These are phyloP conservation scores for Acanthurus tractus DNA, from an alignment of 2,797 vertebrate genomes.

Conservation along the genomic window DNA sequence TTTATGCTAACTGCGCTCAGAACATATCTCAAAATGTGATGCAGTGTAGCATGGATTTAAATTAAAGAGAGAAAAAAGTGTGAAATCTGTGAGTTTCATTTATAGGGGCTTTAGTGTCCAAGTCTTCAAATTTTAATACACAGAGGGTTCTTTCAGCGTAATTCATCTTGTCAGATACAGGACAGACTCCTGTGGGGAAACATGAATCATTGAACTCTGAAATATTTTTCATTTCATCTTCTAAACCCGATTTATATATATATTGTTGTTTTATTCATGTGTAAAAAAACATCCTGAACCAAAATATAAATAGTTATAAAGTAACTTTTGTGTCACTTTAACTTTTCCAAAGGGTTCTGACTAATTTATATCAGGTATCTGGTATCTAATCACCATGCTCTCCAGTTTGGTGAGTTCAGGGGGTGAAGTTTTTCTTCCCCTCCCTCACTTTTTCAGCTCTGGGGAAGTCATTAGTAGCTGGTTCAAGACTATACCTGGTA, in stretches of 20 bases:
- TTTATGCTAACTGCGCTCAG: background rate
- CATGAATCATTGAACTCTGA: background rate
- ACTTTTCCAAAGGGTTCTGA: slow-evolving; percentile 19
- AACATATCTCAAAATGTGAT: background rate
- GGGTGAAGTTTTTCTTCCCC: background rate
- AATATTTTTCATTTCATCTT: slow-evolving; percentile 9
- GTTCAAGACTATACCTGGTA: slow-evolving; percentile 31
- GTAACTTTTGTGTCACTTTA: background rate
- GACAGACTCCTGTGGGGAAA: slow-evolving; percentile 2
- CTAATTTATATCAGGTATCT: slow-evolving; percentile 13
- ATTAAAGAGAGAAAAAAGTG: background rate
- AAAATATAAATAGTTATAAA: background rate
- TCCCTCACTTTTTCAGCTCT: slow-evolving; percentile 51
- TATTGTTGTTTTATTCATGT: background rate
- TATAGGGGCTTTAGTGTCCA: background rate
- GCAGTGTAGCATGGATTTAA: background rate
- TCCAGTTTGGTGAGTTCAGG: slow-evolving; percentile 11
- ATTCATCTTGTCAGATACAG: slow-evolving; percentile 47
- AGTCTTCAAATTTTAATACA: slow-evolving; percentile 10
- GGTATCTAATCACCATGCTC: slow-evolving; percentile 17
- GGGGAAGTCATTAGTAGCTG: slow-evolving; percentile 73
- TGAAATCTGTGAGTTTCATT: background rate
- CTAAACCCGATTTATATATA: slow-evolving; percentile 1
- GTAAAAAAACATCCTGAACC: background rate
- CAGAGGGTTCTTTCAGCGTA: slow-evolving; percentile 15